phyloP scores from a whole-genome alignment of 2,113 vertebrate genomes.

The Ptilorrhoa leucosticta region DNA sequence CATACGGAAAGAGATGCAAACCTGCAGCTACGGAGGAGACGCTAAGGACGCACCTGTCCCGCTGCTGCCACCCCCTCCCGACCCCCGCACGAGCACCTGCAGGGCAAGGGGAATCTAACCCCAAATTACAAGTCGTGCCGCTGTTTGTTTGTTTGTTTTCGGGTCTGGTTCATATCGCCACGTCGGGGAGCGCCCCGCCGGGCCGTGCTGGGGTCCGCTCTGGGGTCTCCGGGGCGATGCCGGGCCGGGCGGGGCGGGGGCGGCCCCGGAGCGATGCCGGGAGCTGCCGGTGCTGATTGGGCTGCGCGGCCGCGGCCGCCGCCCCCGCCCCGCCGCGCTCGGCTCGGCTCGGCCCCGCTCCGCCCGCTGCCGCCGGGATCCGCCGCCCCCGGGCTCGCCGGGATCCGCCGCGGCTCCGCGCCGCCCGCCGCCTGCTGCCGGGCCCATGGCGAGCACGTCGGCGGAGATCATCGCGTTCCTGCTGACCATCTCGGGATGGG shows the following conservation, averaged over 20 bases:
- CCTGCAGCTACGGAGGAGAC: background rate
- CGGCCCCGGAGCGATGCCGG: background rate
- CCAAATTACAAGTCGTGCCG: accelerated
- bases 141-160: background rate
- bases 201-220: background rate
- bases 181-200: background rate
- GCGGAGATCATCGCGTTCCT: slow-evolving; percentile 87
- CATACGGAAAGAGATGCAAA: background rate
- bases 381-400: background rate
- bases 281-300: background rate
- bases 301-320: background rate
- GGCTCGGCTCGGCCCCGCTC: background rate
- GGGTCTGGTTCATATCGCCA: accelerated
- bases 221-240: background rate
- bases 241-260: background rate
- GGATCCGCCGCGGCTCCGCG: background rate
- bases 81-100: background rate
- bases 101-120: too few relatives aligned
- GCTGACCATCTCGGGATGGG: slow-evolving; percentile 83
- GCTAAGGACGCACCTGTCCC: background rate
- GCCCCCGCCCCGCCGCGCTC: background rate
- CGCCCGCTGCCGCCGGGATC: background rate
- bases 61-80: background rate
- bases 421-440: background rate
- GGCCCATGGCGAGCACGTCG: slow-evolving; percentile 75